These are phyloP conservation scores for Rissa tridactyla DNA, from an alignment of 2,113 vertebrate genomes.

Conservation along the genomic window DNA sequence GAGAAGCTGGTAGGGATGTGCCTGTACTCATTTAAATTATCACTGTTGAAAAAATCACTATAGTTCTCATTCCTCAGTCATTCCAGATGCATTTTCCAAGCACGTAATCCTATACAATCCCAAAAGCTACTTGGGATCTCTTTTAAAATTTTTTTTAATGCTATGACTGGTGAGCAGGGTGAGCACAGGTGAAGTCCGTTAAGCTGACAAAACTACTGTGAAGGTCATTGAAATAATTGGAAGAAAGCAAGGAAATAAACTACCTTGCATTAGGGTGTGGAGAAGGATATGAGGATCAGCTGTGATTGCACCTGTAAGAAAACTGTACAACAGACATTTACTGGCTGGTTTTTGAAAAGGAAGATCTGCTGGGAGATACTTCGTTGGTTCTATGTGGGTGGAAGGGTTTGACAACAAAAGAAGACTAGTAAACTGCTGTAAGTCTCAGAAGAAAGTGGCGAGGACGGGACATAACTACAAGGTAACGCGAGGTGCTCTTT, in stretches of 20 bases:
- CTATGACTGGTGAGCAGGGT: background rate
- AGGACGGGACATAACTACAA: background rate
- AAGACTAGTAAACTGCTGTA: background rate
- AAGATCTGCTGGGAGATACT: background rate
- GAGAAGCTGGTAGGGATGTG: background rate
- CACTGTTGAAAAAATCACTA: background rate
- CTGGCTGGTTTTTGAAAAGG: background rate
- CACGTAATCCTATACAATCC: background rate
- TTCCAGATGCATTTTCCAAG: background rate
- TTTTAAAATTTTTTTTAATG: too few relatives aligned
- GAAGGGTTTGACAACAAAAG: background rate
- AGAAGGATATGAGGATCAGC: background rate
- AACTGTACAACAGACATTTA: too few relatives aligned
- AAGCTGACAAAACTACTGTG: background rate
- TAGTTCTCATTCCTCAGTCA: background rate
- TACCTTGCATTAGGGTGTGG: background rate
- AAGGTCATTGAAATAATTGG: background rate
- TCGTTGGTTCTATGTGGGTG: background rate
- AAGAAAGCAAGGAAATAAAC: background rate
- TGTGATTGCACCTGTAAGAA: background rate
- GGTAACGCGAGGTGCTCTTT: background rate
- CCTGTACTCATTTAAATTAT: background rate
- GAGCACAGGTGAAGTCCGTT: background rate
- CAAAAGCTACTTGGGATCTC: background rate
- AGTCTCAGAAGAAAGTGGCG: background rate